These are phyloP conservation scores for Tricholauxania praeusta DNA, from an alignment of 2,888 invertebrate genomes.

Conservation along the genomic window DNA sequence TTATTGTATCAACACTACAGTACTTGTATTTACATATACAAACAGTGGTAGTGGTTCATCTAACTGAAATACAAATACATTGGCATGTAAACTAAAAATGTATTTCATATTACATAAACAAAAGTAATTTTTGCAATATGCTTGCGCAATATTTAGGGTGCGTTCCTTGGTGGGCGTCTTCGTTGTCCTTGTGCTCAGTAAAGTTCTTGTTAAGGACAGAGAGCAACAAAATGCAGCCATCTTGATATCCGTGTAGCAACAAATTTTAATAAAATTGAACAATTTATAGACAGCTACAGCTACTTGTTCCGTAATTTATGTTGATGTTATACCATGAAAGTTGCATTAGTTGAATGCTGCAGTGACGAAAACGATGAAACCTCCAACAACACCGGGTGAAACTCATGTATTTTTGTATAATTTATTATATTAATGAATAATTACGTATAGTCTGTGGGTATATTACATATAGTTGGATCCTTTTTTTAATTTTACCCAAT, in stretches of 20 bases:
- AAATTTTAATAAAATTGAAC: constrained; percentile 33
- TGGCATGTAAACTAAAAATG: too few species aligned
- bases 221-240: not conserved
- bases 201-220: not conserved
- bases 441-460: too few species aligned
- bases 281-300: constrained; percentile 12
- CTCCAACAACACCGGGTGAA: too few species aligned
- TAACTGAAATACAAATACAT: too few species aligned
- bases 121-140: constrained; percentile 14
- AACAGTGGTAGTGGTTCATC: too few species aligned
- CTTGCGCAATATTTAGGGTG: constrained; percentile 14
- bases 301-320: constrained; percentile 28
- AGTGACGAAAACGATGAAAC: not conserved
- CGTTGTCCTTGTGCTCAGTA: not conserved
- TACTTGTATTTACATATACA: too few species aligned
- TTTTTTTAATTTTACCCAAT: constrained; percentile 30
- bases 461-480: too few species aligned
- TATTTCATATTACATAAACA: too few species aligned
- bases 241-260: not conserved
- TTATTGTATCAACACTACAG: too few species aligned
- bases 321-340: not conserved
- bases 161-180: not conserved
- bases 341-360: not conserved
- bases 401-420: too few species aligned
- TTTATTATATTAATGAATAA: too few species aligned